Evolutionary conservation across 1,140 invertebrate genomes (phyloP), one percentile per base, ranked within the genome.

Genomic region (Cydia fagiglandana): DNA sequence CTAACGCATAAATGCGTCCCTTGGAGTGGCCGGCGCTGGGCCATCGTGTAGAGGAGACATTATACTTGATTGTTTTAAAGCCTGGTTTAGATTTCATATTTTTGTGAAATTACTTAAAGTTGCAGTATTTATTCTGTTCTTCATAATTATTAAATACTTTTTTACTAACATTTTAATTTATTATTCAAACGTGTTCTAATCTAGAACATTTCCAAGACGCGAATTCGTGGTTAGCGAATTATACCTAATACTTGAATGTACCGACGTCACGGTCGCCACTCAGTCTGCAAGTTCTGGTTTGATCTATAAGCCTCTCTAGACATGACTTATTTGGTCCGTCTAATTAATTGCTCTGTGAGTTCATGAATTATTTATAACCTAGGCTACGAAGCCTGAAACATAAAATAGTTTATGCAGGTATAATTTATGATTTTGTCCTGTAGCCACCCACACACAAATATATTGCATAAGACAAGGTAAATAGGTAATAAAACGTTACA

Each of bases 21-120:
- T n/a, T n/a, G n/a, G n/a, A n/a, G n/a, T n/a, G n/a, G n/a, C n/a
- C n/a, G n/a, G n/a, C n/a, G n/a, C n/a, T n/a, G n/a, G n/a, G n/a
- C n/a, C n/a, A n/a, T n/a, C n/a, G n/a, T n/a, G n/a, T n/a, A n/a
- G n/a, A n/a, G n/a, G n/a, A n/a, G n/a, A n/a, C n/a, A n/a, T n/a
- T n/a, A n/a, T 24, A 24, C 24, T 24, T 24, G 24, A 45, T 34
- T 70, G 30, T 70, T 61, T 38, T 38, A 4, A 38, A 34, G 66
- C 17, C 64, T 68, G 66, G 45, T 70, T 68, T 34, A 17, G 38
- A 70, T 41, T 68, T 7, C 24, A 66, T 66, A 61, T 17, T 61
- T 61, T 61, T 17, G 2, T 61, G 56, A 17, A 1, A 17, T 38
- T 38, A 56, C 15, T 34, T 61, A 9, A 24, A 61, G 53, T 61